These are phyloP conservation scores for Andrena trimmerana DNA, from an alignment of 2,888 invertebrate genomes.

Conservation along the genomic window DNA sequence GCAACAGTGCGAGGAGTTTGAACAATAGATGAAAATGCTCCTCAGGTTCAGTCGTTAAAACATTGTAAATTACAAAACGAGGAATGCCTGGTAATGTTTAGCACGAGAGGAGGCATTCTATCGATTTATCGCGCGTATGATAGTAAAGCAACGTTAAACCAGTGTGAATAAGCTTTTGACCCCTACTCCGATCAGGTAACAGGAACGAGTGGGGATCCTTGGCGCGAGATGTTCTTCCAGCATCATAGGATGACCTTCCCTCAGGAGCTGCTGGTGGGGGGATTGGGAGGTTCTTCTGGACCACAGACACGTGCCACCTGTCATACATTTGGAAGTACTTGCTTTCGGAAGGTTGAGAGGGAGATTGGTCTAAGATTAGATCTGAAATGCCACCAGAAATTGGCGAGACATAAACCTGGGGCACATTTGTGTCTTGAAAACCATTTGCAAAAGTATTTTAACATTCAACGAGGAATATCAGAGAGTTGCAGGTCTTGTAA, in stretches of 20 bases:
- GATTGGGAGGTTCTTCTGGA: slow-evolving; percentile 78
- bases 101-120: slow-evolving; percentile 25
- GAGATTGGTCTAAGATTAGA: slow-evolving; percentile 70
- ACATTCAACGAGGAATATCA: neutral
- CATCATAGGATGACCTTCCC: slow-evolving; percentile 74
- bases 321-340: slow-evolving; percentile 77
- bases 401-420: neutral
- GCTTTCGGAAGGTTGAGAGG: slow-evolving; percentile 70
- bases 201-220: slow-evolving; percentile 64
- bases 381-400: slow-evolving; percentile 36
- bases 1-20: too few species aligned
- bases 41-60: neutral
- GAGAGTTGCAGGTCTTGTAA: neutral
- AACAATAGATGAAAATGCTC: neutral
- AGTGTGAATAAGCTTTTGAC: slow-evolving; percentile 69
- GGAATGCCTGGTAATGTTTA: slow-evolving; percentile 4
- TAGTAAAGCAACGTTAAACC: slow-evolving; percentile 71
- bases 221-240: slow-evolving; percentile 68
- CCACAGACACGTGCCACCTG: slow-evolving; percentile 82
- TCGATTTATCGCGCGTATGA: slow-evolving; percentile 58
- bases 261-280: slow-evolving; percentile 70
- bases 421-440: neutral
- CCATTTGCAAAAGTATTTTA: neutral
- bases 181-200: slow-evolving; percentile 70
- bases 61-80: neutral